Conservation (phyloP, 2,113 vertebrate genomes). For the Odocoileus hemionus region DNA sequence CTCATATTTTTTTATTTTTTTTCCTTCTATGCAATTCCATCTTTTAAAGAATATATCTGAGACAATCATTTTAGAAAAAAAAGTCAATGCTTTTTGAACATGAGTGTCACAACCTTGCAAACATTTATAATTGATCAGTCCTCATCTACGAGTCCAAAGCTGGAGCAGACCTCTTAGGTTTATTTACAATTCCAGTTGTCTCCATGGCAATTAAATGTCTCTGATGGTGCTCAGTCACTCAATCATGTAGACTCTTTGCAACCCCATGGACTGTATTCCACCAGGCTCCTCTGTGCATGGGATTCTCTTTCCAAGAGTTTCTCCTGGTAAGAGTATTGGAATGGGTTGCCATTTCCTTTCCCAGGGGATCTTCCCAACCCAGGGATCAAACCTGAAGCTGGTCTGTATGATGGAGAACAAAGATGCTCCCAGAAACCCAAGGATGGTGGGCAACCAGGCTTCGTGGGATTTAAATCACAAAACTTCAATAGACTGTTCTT, state of each 20-base stretch:
- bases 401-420: neutral
- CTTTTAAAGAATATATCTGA: neutral
- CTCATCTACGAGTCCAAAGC: neutral
- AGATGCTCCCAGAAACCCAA: constrained; percentile 6
- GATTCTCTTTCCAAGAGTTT: neutral
- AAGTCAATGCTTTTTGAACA: neutral
- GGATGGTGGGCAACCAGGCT: neutral
- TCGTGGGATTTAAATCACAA: constrained; percentile 50
- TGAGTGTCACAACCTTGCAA: neutral
- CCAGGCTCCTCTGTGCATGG: neutral
- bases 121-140: too few species aligned
- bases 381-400: neutral
- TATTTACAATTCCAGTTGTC: neutral
- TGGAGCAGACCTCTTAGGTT: neutral
- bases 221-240: neutral
- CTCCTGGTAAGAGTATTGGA: neutral
- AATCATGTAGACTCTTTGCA: neutral
- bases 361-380: neutral
- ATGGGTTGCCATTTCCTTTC: neutral
- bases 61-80: neutral
- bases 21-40: neutral
- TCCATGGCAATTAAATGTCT: neutral
- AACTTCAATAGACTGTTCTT: neutral
- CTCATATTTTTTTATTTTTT: neutral
- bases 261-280: neutral